phyloP scores from a whole-genome alignment of 2,113 vertebrate species.

The Alligator mississippiensis region DNA sequence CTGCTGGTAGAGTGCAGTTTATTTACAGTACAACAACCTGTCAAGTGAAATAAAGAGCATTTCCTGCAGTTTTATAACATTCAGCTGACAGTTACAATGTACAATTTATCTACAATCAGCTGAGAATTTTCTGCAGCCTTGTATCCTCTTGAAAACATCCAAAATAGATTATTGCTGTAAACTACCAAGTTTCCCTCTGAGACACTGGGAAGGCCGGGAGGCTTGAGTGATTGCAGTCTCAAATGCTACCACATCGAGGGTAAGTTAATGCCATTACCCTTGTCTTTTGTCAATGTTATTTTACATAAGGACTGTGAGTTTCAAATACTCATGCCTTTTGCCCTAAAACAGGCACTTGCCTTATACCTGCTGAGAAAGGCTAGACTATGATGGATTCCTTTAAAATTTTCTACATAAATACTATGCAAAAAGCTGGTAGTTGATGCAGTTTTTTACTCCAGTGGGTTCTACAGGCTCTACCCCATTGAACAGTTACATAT shows the following conservation, averaged over 20 bases:
- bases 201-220: not conserved
- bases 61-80: not conserved
- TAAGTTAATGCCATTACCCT: not conserved
- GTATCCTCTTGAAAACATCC: not conserved
- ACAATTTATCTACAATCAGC: slow-evolving; percentile 13
- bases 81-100: not conserved
- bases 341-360: not conserved
- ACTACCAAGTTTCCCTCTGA: not conserved
- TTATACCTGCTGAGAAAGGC: not conserved
- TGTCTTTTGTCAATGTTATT: not conserved
- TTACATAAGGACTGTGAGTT: not conserved
- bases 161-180: not conserved
- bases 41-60: slow-evolving; percentile 7
- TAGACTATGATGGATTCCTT: not conserved
- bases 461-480: not conserved
- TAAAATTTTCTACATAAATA: not conserved
- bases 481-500: not conserved
- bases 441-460: not conserved
- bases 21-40: slow-evolving; percentile 6
- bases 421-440: not conserved
- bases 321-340: not conserved
- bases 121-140: not conserved
- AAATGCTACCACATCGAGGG: not conserved
- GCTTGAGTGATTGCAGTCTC: not conserved
- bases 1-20: not conserved